phyloP scores from a whole-genome alignment of 2,888 invertebrate species.

The Dascillus cervinus region DNA sequence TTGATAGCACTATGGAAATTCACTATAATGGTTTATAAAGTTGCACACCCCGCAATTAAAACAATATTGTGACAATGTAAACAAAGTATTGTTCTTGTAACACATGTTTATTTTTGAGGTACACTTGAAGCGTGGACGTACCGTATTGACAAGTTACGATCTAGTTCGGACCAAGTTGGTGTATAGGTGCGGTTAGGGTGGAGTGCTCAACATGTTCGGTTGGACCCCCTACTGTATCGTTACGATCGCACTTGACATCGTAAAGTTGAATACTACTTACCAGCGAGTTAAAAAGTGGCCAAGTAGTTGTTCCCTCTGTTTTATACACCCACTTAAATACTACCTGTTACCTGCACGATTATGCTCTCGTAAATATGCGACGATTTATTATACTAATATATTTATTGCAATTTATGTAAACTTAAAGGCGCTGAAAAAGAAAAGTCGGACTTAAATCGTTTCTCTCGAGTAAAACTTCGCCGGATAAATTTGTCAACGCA shows the following conservation, averaged over 20 bases:
- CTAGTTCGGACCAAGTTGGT: slow-evolving; percentile 17
- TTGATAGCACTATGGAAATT: too few relatives aligned
- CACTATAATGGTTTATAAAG: too few relatives aligned
- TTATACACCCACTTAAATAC: slow-evolving; percentile 9
- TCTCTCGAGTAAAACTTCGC: too few relatives aligned
- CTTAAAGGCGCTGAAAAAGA: too few relatives aligned
- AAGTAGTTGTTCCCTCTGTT: slow-evolving; percentile 7
- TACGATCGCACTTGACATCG: slow-evolving; percentile 11
- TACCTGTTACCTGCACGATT: slow-evolving; percentile 7
- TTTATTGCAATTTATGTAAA: neutral
- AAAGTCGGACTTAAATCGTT: too few relatives aligned
- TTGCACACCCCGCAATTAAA: too few relatives aligned
- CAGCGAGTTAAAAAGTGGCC: slow-evolving; percentile 10
- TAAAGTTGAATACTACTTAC: slow-evolving; percentile 11
- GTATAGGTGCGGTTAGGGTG: slow-evolving; percentile 21
- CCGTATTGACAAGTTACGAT: slow-evolving; percentile 23
- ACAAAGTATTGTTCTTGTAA: too few relatives aligned
- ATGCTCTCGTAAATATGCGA: slow-evolving; percentile 9
- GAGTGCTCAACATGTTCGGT: slow-evolving; percentile 19
- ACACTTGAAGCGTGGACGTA: too few relatives aligned
- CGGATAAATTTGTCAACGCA: too few relatives aligned
- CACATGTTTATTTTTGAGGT: too few relatives aligned
- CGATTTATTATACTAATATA: slow-evolving; percentile 10
- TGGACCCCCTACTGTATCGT: slow-evolving; percentile 12
- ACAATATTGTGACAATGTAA: too few relatives aligned